Base-by-base conservation (phyloP, 2,888 invertebrate species). In the Platynereis dumerilii region DNA sequence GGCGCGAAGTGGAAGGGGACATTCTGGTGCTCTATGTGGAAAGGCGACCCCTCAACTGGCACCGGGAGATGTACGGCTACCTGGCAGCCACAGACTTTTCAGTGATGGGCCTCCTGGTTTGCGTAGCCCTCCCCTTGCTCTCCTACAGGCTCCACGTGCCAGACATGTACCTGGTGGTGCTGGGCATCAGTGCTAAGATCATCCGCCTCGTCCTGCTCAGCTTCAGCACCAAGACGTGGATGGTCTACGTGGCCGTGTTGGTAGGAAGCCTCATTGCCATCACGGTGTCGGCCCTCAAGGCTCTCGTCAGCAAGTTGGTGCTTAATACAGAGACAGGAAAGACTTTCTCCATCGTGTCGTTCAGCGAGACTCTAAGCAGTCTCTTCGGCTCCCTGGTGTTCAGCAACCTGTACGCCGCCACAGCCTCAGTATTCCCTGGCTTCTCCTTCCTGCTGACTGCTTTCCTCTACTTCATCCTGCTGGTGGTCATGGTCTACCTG, bases 21-120 rank as follows among this genome's bases (percentile, higher is more conserved):
- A 90, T 91, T 78, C 87, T 90, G 76, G 92, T 89, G 73, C 81
- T 93, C 56, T 94, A 92, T 78, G 90, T 92, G 0, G 88, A 88
- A 60, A 85, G 88, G 42, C 76, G 79, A 17, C 89, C 90, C 44
- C 91, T 93, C 76, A 82, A 88, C 64, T 93, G 93, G 93, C 87
- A 88, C 57, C 86, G 90, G 0, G 84, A 86, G 0, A 86, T 87
- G 12, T 92, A 88, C 78, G 93, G 93, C 76, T 86, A 88, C 71
- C 93, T 77, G 66, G 80, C 76, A 67, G 83, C 81, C 2, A 64
- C 76, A 53, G 81, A 83, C 60, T 78, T 90, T 78, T 91, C 92
- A 39, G 72, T 91, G 12, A 88, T 86, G 81, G 75, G 80, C 74
- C 72, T 80, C 2, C 69, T 76, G 17, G 74, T 84, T 17, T 66